Conservation (phyloP, 2,888 invertebrate species). For the Cloeon dipterum region DNA sequence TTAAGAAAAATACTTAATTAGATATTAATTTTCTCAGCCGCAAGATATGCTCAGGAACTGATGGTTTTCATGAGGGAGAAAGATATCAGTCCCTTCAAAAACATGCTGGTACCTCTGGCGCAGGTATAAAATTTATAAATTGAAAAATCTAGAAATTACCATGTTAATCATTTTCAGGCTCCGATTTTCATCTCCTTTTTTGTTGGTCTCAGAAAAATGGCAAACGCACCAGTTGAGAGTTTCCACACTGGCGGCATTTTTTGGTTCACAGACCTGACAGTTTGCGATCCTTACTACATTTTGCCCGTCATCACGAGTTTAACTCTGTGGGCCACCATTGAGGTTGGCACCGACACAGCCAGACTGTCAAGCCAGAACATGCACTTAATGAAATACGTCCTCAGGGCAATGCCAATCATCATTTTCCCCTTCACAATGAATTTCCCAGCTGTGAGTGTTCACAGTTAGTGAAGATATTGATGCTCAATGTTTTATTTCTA, state of each 20-base stretch:
- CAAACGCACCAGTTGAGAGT: slow-evolving; percentile 75
- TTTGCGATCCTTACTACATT: slow-evolving; percentile 70
- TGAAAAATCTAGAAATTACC: slow-evolving; percentile 2
- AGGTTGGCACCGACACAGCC: slow-evolving; percentile 56
- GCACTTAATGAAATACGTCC: slow-evolving; percentile 45
- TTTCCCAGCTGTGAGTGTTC: slow-evolving; percentile 48
- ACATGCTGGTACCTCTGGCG: slow-evolving; percentile 48
- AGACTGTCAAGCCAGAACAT: slow-evolving; percentile 39
- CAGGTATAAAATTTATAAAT: slow-evolving; percentile 28
- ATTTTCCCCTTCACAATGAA: slow-evolving; percentile 68
- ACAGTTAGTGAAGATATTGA: slow-evolving; percentile 2
- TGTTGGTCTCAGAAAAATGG: slow-evolving; percentile 67
- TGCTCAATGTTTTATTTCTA: slow-evolving; percentile 2
- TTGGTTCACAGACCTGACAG: slow-evolving; percentile 85
- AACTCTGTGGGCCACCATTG: slow-evolving; percentile 62
- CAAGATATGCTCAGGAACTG: slow-evolving; percentile 53
- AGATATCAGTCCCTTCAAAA: slow-evolving; percentile 55
- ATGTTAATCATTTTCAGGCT: slow-evolving; percentile 20
- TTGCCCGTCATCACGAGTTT: slow-evolving; percentile 67
- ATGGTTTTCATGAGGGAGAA: slow-evolving; percentile 62
- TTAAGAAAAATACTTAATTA: slow-evolving; percentile 3
- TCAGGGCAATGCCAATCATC: slow-evolving; percentile 51
- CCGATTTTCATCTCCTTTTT: slow-evolving; percentile 87
- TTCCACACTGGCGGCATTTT: slow-evolving; percentile 66
- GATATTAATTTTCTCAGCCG: slow-evolving; percentile 26